Evolutionary conservation across 2,113 vertebrate genomes (phyloP).

Genomic region (Paedocypris sp.): DNA sequence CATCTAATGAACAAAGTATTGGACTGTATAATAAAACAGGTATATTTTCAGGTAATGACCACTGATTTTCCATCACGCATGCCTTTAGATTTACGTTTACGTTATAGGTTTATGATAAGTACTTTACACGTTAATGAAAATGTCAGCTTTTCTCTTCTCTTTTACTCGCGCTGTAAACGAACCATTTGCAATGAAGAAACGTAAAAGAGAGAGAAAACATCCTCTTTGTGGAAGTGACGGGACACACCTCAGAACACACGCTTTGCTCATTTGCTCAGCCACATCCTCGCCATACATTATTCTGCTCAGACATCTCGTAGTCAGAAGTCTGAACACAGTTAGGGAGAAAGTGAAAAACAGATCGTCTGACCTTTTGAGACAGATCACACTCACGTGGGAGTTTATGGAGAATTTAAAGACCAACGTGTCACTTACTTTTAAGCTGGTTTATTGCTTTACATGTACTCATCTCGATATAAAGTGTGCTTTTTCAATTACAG

Average conservation of each 20-base stretch:
- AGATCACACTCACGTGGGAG: not conserved
- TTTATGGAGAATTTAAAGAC: not conserved
- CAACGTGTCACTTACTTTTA: too few relatives aligned
- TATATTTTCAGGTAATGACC: too few relatives aligned
- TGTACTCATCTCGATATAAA: too few relatives aligned
- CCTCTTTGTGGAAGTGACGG: conserved; percentile 13
- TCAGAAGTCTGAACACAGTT: conserved; percentile 2
- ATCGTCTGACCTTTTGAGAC: not conserved
- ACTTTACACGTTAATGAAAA: not conserved
- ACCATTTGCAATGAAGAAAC: conserved; percentile 7
- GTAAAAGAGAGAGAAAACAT: conserved; percentile 24
- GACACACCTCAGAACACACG: conserved; percentile 26
- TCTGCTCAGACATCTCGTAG: not conserved
- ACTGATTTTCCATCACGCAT: too few relatives aligned
- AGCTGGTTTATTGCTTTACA: too few relatives aligned
- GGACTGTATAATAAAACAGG: too few relatives aligned
- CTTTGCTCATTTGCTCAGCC: conserved; percentile 2
- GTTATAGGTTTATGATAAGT: too few relatives aligned
- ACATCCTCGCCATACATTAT: not conserved
- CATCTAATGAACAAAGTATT: too few relatives aligned
- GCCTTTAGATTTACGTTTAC: too few relatives aligned
- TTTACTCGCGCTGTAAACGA: conserved; percentile 19
- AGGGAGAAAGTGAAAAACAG: not conserved
- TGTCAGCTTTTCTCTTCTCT: not conserved
- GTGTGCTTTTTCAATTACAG: not conserved